phyloP scores from a whole-genome alignment of 2,797 vertebrate genomes.

The Lindbergichthys nudifrons region DNA sequence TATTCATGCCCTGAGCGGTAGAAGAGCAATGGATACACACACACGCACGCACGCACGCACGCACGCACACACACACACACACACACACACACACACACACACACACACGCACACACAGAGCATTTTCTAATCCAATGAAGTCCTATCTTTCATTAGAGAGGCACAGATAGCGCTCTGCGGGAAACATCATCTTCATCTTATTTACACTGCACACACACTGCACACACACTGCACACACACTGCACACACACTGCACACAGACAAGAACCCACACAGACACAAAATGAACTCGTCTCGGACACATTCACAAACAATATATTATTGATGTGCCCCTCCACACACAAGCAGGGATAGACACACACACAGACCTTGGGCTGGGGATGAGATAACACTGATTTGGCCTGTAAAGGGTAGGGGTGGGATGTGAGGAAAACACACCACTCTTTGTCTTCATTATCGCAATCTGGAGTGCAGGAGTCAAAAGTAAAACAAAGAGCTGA shows the following conservation, averaged over 20 bases:
- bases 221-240: constrained; percentile 13
- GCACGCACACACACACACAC: constrained; percentile 20
- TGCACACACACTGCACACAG: constrained; percentile 13
- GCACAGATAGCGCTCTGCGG: constrained; percentile 71
- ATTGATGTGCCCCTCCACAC: constrained; percentile 29
- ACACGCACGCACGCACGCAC: constrained; percentile 17
- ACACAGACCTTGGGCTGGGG: constrained; percentile 25
- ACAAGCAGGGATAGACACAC: constrained; percentile 15
- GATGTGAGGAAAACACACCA: constrained; percentile 32
- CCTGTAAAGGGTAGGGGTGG: constrained; percentile 26
- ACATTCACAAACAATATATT: constrained; percentile 33
- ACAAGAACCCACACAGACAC: constrained; percentile 16
- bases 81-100: constrained; percentile 20
- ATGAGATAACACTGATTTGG: constrained; percentile 43
- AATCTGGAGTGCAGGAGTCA: constrained; percentile 19
- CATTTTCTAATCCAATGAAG: constrained; percentile 75
- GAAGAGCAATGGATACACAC: constrained; percentile 46
- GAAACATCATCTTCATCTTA: constrained; percentile 67
- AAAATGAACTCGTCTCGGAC: constrained; percentile 3
- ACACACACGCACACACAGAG: constrained; percentile 12
- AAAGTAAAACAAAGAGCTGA: constrained; percentile 18
- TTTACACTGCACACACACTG: constrained; percentile 42
- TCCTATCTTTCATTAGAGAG: constrained; percentile 68
- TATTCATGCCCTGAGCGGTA: constrained; percentile 77
- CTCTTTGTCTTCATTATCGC: constrained; percentile 60